Base-by-base conservation (phyloP, 2,888 invertebrate species). In the Tupiocoris notatus region DNA sequence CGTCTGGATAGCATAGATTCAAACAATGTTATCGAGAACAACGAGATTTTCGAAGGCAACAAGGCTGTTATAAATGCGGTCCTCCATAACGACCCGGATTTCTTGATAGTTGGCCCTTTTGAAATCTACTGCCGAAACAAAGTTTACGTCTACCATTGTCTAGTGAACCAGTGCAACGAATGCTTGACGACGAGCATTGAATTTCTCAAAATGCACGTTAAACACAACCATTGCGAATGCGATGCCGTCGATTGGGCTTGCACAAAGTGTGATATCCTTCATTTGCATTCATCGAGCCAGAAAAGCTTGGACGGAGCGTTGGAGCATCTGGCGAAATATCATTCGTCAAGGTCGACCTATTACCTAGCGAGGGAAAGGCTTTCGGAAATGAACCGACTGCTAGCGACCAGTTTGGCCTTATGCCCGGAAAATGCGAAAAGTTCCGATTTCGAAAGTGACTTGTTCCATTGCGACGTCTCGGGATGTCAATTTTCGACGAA, bases 281-380 rank as follows among this genome's bases (percentile, higher is more conserved):
- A 62, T 3, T 22, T 73, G 62, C 73, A 73, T 73, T 73, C 73
- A n/a, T 20, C 21, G 22, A 22, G 73, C 17, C 73, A 73, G 23
- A 73, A 62, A 22, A 73, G 73, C 21, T 73, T 73, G 62, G 73
- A 73, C 39, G 73, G 73, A 7, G 73, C 73, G 21, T 63, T 73
- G 54, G 73, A 73, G 2, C 73, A 73, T 22, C 62, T 73, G 39
- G 73, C 73, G 1, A 73, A 73, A 17, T 63, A 39, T 54, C 73
- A 73, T 18, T 62, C 62, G 0, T 21, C 39, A 22, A 73, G 62
- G 57, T 18, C 73, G 7, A 73, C 73, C 1, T 73, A 73, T 23
- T 21, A 61, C 57, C 25, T 73, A 21, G 23, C 73, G 25, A 61
- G 62, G 20, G 73, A 73, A n/a, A 25, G 73, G 17, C 39, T 73